These are phyloP conservation scores for Caenorhabditis wallacei DNA, from an alignment of 2,888 invertebrate species.

Conservation along the genomic window DNA sequence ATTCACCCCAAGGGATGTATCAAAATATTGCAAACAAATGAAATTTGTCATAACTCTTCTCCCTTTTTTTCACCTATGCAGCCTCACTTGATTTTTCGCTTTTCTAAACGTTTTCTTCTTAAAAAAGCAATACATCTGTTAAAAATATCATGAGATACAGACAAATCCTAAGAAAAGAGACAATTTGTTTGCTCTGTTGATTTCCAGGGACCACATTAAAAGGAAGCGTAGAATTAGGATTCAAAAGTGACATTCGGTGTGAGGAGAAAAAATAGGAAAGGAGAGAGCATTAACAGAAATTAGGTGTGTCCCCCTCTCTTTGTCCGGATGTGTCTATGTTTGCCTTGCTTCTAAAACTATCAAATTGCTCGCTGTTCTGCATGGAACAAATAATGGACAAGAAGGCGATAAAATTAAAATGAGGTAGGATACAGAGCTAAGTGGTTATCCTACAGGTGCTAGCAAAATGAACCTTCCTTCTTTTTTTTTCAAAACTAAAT, in stretches of 20 bases:
- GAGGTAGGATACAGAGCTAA: not conserved
- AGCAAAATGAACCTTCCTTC: not conserved
- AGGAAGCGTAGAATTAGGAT: not conserved
- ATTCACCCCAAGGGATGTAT: slow-evolving; percentile 62
- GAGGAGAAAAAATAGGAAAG: not conserved
- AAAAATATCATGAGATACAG: not conserved
- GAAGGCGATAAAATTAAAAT: slow-evolving; percentile 5
- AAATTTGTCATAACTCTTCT: slow-evolving; percentile 44
- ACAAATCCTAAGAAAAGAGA: not conserved
- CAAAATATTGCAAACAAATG: slow-evolving; percentile 46
- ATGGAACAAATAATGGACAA: slow-evolving; percentile 36
- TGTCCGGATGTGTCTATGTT: slow-evolving; percentile 44
- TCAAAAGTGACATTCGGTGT: slow-evolving; percentile 3
- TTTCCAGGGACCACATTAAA: slow-evolving; percentile 1
- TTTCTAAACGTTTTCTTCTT: not conserved
- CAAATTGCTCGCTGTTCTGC: slow-evolving; percentile 53
- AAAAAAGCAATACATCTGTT: not conserved
- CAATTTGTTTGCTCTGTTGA: slow-evolving; percentile 28
- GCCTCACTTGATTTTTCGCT: not conserved
- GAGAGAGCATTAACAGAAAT: slow-evolving; percentile 50
- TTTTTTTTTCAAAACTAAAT: no score
- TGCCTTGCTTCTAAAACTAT: slow-evolving; percentile 49
- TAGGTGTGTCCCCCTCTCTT: slow-evolving; percentile 31
- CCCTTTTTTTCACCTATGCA: slow-evolving; percentile 28
- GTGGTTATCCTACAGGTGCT: not conserved